Conservation (phyloP, 1,140 invertebrate species). For the Thereuonema tuberculata region DNA sequence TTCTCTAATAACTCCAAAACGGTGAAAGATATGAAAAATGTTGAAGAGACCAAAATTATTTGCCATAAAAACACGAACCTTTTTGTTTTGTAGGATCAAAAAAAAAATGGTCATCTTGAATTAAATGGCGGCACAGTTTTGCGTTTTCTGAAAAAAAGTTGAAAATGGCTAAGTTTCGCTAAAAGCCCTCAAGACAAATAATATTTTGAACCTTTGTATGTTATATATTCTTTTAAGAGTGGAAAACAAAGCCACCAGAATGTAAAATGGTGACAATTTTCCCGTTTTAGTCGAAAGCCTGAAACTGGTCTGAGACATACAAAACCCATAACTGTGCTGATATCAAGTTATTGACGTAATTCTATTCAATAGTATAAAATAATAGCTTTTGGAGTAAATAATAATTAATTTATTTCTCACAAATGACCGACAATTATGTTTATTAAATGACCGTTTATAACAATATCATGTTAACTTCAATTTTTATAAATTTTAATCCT, state of each 20-base stretch:
- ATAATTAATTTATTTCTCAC: neutral
- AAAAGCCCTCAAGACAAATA: neutral
- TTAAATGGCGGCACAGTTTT: neutral
- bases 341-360: neutral
- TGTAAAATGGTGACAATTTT: neutral
- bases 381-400: neutral
- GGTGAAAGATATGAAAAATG: no score
- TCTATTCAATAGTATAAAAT: neutral
- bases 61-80: neutral
- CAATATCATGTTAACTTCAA: neutral
- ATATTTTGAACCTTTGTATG: neutral
- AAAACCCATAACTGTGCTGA: neutral
- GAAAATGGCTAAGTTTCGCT: neutral
- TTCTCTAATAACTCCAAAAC: neutral
- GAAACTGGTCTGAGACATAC: neutral
- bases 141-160: neutral
- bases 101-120: neutral
- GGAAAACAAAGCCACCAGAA: neutral
- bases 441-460: no score
- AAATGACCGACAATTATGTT: neutral
- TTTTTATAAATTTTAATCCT: neutral
- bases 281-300: neutral
- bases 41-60: neutral
- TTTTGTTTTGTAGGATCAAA: neutral
- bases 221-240: no score